Conservation (phyloP, 1,140 invertebrate species). For the Drosophila sulfurigaster region DNA sequence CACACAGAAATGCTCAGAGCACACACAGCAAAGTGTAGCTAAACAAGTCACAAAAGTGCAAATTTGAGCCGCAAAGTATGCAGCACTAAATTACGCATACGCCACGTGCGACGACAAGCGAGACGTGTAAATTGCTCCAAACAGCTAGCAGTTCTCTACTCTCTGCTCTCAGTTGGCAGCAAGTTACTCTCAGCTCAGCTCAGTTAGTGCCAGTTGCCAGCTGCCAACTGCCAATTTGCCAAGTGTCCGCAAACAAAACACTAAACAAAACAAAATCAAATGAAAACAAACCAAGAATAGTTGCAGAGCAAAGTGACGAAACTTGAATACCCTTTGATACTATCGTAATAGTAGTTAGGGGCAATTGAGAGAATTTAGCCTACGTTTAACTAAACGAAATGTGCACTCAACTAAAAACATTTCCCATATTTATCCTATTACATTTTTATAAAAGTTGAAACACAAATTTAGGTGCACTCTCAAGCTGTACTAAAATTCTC, state of each 20-base stretch:
- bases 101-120: constrained; percentile 60
- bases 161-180: background rate
- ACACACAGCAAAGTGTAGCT: constrained; percentile 40
- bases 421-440: too few species aligned
- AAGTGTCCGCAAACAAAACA: constrained; percentile 78
- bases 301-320: background rate
- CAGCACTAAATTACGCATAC: constrained; percentile 81
- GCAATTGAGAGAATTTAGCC: background rate
- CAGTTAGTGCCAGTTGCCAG: constrained; percentile 26
- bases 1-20: constrained; percentile 1
- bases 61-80: constrained; percentile 77
- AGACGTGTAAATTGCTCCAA: constrained; percentile 70
- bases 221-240: constrained; percentile 73
- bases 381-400: too few species aligned
- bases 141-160: constrained; percentile 6
- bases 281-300: constrained; percentile 12
- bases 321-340: constrained; percentile 17
- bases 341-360: background rate
- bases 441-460: too few species aligned
- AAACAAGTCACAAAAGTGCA: constrained; percentile 81
- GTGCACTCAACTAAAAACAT: too few species aligned
- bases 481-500: too few species aligned
- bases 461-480: too few species aligned
- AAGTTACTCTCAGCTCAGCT: background rate
- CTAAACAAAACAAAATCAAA: constrained; percentile 49